Percentiles rank a stretch among this genome's conserved stretches.
phyloP scores from a whole-genome alignment of 2,113 vertebrate genomes.

The Delphinus delphis region DNA sequence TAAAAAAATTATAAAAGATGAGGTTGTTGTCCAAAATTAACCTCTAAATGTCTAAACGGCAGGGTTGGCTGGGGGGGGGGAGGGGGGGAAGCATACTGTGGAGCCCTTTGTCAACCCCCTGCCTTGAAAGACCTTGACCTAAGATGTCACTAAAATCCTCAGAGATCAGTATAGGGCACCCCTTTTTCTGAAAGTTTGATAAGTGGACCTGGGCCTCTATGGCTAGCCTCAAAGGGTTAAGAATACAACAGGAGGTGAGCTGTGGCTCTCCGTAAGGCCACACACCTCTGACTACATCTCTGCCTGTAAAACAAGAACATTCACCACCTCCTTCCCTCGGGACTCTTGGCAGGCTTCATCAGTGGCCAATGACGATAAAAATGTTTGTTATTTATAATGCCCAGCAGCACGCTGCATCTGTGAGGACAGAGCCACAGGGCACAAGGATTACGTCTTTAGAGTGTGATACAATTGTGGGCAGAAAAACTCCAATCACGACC shows the following conservation, averaged over 20 bases:
- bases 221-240: not conserved
- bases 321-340: not conserved
- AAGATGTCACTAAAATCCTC: not conserved
- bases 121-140: not conserved
- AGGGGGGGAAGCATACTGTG: not conserved
- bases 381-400: conserved; percentile 37
- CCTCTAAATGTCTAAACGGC: not conserved
- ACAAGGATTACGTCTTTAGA: not conserved
- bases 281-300: conserved; percentile 29
- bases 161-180: not conserved
- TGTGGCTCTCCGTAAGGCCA: not conserved
- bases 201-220: not conserved
- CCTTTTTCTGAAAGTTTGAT: not conserved
- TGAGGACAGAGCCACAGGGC: not conserved
- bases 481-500: not conserved
- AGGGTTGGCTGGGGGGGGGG: not conserved
- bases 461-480: not conserved
- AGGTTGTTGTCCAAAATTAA: not conserved
- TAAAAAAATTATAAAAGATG: conserved; percentile 45
- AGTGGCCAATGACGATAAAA: not conserved
- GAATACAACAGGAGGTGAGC: not conserved
- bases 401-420: not conserved
- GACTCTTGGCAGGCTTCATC: not conserved
- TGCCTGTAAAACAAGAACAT: not conserved
- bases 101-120: not conserved